phyloP scores from a whole-genome alignment of 2,888 invertebrate genomes.

The Himalopsyche tibetana region DNA sequence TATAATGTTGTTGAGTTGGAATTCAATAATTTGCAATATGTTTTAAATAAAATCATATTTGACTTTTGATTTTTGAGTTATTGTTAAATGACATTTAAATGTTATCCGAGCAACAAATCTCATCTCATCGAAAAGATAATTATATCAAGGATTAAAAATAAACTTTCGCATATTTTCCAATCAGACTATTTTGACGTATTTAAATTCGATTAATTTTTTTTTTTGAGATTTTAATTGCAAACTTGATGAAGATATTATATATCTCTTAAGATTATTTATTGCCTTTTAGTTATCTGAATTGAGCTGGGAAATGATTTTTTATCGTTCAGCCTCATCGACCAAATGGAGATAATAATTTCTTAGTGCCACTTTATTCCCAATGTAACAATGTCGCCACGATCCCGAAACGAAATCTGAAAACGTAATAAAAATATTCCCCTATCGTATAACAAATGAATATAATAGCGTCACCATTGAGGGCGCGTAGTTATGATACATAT shows the following conservation, averaged over 20 bases:
- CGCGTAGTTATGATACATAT: background rate
- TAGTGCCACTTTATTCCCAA: background rate
- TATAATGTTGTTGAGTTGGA: too few species aligned
- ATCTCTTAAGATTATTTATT: conserved; percentile 11
- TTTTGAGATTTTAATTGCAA: background rate
- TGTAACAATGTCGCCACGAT: conserved; percentile 20
- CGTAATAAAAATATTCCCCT: conserved; percentile 25
- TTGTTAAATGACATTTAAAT: too few species aligned
- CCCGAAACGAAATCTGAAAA: conserved; percentile 26
- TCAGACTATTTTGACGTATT: too few species aligned
- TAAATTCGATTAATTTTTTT: too few species aligned
- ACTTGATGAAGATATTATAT: conserved; percentile 18
- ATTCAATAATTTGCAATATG: too few species aligned
- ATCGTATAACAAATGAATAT: conserved; percentile 21
- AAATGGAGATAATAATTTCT: conserved; percentile 26
- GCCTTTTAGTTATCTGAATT: background rate
- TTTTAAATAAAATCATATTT: too few species aligned
- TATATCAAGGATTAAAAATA: too few species aligned
- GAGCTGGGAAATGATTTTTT: conserved; percentile 1
- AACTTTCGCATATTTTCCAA: too few species aligned
- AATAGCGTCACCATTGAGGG: conserved; percentile 3
- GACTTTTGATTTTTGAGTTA: too few species aligned
- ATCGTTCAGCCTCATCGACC: conserved; percentile 21
- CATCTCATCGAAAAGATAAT: too few species aligned
- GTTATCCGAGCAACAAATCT: too few species aligned